Evolutionary conservation across 2,888 invertebrate genomes (phyloP), one percentile per base, ranked within the genome.

Genomic region (Xylocampa areola): DNA sequence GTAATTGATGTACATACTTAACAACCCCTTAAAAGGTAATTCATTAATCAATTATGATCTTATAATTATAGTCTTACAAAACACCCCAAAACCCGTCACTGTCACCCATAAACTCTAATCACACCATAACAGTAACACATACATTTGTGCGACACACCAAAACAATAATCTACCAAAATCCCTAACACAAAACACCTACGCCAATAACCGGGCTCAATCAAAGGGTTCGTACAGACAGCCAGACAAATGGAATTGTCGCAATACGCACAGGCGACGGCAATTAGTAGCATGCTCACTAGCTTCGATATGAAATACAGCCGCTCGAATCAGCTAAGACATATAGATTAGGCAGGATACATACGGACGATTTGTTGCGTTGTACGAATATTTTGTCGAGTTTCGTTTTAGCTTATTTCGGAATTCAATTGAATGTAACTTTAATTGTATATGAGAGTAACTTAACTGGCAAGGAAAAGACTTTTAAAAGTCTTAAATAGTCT

Each of bases 301-400:
- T 84, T 70, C 89, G 85, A 90, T 91, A 91, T 92, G 92, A 92
- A 90, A 90, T 91, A 92, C 90, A 86, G 86, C 83, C 77, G 76
- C 78, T 74, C 81, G 84, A 82, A 89, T 91, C 90, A 84, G 81
- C 87, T 81, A 92, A 92, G 92, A 92, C 90, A 88, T 86, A 90
- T 89, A 89, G 87, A 88, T 89, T 88, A 87, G 84, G 76, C 39
- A 21, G 1, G 61, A 44, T 62, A 86, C 88, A 90, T 70, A 90
- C 88, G 62, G 80, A 27, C 68, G 52, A 53, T 37, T 41, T 17
- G 76, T 43, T 43, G 21, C 1, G 13, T 4, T 13, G 32, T n/a
- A n/a, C 30, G 13, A 19, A 4, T 6, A 6, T 4, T 16, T 37
- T 2, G n/a, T n/a, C n/a, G n/a, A n/a, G n/a, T n/a, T n/a, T n/a